Percentiles rank a stretch among this genome's conserved stretches.
These are phyloP conservation scores for Hydrozoanthus gracilis DNA, from an alignment of 92 coral and sea anemone species.

Conservation along the genomic window DNA sequence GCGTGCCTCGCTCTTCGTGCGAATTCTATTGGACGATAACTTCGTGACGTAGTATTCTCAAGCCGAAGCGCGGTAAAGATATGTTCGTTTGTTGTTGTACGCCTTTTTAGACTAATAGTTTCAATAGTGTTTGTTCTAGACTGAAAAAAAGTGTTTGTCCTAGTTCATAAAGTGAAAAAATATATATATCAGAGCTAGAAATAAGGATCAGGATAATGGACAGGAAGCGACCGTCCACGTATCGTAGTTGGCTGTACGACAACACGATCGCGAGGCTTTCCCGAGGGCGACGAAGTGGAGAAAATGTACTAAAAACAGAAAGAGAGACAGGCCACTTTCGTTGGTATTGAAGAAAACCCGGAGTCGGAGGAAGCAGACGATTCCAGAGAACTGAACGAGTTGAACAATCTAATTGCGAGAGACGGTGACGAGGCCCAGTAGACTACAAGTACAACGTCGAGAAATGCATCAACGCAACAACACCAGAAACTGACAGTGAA, in stretches of 20 bases:
- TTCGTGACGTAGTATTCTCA: too few species aligned
- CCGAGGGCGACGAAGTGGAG: conserved; percentile 1
- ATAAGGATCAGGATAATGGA: too few species aligned
- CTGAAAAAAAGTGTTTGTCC: conserved; percentile 7
- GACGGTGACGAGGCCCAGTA: not conserved
- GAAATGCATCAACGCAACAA: not conserved
- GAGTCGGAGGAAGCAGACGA: not conserved
- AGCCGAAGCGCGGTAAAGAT: too few species aligned
- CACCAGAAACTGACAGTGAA: too few species aligned
- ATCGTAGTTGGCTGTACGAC: not conserved
- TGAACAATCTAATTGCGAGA: not conserved
- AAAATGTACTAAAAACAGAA: not conserved
- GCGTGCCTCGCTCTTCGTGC: too few species aligned
- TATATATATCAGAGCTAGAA: too few species aligned
- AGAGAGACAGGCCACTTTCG: not conserved
- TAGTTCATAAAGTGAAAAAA: not conserved
- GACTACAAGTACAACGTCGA: not conserved
- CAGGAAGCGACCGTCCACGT: not conserved
- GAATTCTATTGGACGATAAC: too few species aligned
- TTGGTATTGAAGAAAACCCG: too few species aligned
- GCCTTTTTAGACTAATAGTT: too few species aligned
- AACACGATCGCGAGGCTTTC: not conserved
- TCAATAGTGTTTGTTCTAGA: not conserved
- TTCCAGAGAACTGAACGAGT: not conserved
- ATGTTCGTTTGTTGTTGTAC: too few species aligned